Base-by-base conservation (phyloP, 1,140 invertebrate species). In the Trinorchestia longiramus region DNA sequence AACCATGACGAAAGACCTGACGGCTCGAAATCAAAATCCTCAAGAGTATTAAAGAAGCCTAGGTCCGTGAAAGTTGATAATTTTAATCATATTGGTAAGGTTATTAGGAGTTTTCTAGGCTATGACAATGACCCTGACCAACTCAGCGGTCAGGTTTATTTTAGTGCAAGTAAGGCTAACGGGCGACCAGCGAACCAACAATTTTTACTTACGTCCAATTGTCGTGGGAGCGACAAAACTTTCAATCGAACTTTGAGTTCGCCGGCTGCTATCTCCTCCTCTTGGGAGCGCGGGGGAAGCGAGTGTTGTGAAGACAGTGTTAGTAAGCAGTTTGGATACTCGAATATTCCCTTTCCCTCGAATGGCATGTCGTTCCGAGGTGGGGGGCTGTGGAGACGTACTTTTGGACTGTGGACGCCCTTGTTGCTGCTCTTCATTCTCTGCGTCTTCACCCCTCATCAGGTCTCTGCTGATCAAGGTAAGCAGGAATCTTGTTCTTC, bases 391-490 rank as follows among this genome's bases (percentile, higher is more conserved):
- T 94, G 92, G 43, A 94, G 92, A 94, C 41, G 92, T 43, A 0
- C 36, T 23, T 28, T 77, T 1, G 62, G 62, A 77, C 28, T 77
- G 11, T 77, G 62, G 62, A 77, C 62, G 11, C 28, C 62, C 62
- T 3, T 77, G 15, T 77, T 77, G 44, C 92, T 45, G 43, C 43
- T 94, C 41, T n/a, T 47, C 43, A 40, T 44, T 47, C 43, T 94
- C 43, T 90, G 41, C 92, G 92, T 47, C 43, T 94, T 19, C 92
- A 45, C 92, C 40, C 43, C 92, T 15, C 36, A 8, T 47, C 92
- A 43, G 11, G 92, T 94, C 92, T 43, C 92, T 94, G 92, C 92
- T 94, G 92, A 94, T 44, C 92, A 94, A 94, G 92, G 92, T 94
- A 11, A 94, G 92, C 41, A 15, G 11, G 28, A 77, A 28, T 77